Base-by-base conservation (phyloP, 2,797 vertebrate species). In the Anableps anableps region DNA sequence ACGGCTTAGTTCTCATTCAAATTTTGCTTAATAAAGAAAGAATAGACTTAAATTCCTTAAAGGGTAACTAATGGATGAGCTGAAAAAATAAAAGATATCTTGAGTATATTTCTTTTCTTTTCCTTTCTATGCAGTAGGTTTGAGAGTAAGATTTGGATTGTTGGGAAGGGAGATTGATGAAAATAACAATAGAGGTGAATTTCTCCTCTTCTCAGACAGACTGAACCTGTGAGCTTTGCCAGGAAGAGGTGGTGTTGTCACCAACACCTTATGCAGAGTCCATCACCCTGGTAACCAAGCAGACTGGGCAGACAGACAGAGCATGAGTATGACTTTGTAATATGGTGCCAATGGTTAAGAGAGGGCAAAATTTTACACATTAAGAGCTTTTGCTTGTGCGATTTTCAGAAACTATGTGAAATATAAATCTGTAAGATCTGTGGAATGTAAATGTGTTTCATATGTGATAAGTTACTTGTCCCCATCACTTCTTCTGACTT, bases 271-370 rank as follows among this genome's bases (percentile, higher is more conserved):
- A 23, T 17, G 38, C 53, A 60, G 51, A 72, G 26, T 53, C 53
- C 31, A 41, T 78, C 70, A 58, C 77, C 77, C 38, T 78, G 51
- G 68, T 72, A 78, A 72, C 77, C 50, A 71, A 34, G 29, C 77
- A 60, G 51, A 45, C 41, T 36, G 51, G 14, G n/a, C 21, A 41
- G 38, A 58, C n/a, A 55, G 21, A 47, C 23, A 7, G 41, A 36
- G 66, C 31, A 41, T 36, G 60, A 76, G 31, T 45, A 36, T 38
- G 34, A 77, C 47, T 50, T 45, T 10, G 13, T 75, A 6, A 9
- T 70, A 70, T 47, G 17, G 38, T 31, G 11, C 31, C 53, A 75
- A 29, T 60, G 74, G 74, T 60, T 26, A 74, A 38, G 34, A 36
- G 68, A 17, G 68, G 26, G 68, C 41, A 53, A 53, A 38, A 14